Evolutionary conservation across 2,113 vertebrate species (phyloP), one percentile per base, ranked within the genome.

Genomic region (Cottus gobio): DNA sequence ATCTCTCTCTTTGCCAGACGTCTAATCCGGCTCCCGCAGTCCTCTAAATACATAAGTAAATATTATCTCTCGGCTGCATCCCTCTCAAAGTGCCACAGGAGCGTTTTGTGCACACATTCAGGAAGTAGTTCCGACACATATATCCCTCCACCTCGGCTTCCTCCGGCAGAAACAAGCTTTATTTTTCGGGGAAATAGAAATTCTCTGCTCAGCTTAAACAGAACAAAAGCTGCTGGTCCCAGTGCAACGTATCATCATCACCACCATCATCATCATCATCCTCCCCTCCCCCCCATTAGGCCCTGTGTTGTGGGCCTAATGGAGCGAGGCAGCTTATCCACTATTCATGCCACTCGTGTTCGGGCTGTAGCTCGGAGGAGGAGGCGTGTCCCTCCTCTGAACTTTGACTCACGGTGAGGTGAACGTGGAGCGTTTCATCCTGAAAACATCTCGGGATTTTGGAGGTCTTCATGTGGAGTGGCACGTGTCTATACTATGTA

Each of bases 331-430:
- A 61, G 71, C 75, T 81, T 50, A 71, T 70, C 79, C 71, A 70
- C 34, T 71, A 62, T 83, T 86, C 44, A 65, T 76, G 71, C 66
- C 73, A 77, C 61, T 76, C 26, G 12, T 71, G 54, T 50, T 79
- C 4, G 44, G 62, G 28, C 79, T 57, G 50, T 30, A 75, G 30
- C 69, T 26, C 36, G 11, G 13, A 36, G 65, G 42, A 37, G 6
- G 31, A 77, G 44, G 71, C 72, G 87, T 34, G 63, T 42, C 52
- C 65, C 9, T 37, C 30, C 7, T 58, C 66, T 76, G 42, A 30
- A 63, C 71, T 66, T 69, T 34, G 22, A 75, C 75, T 77, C 81
- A 75, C 66, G 48, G 50, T 5, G 34, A 61, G 76, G 68, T 68
- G 42, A 20, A 42, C 65, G 36, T 61, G 44, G 54, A 62, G 61